Evolutionary conservation across 23 tunicate species (phyloP), one percentile per base, ranked within the genome.

Genomic region (Ciona savignyi): DNA sequence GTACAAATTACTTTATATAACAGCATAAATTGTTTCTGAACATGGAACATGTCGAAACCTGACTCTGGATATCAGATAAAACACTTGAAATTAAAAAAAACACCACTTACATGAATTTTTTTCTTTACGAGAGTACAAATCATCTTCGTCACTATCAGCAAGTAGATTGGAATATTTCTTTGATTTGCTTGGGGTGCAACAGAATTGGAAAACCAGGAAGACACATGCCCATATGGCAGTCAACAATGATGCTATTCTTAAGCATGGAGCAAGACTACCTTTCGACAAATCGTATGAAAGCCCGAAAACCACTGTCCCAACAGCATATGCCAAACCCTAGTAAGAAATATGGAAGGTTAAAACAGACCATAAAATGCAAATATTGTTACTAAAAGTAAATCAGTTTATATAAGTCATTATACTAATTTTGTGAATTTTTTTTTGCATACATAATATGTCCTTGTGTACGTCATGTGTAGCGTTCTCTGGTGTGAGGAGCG

Each of bases 251-350:
- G 64, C 64, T 0, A 75, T 81, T 20, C 83, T 71, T 2, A 89
- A 76, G 33, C 73, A 80, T 0, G 96, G 96, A 19, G 33, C 35
- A 1, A 89, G 77, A 31, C 77, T 71, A 1, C 82, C 81, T 6
- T 79, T 80, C 3, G 87, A 60, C 28, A 70, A 3, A 35, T 89
- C 96, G 72, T 81, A 89, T 24, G 78, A 33, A 23, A 89, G 22
- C 51, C 96, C 96, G 25, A 88, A 78, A 30, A 83, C 25, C 23
- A 89, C 30, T 72, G 89, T 79, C 26, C 96, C 96, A 30, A 83
- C 25, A 3, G 80, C 85, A 62, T 71, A 89, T 3, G 96, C 76
- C 23, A 89, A 27, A 0, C 96, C 96, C 96, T 89, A 76, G 4
- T 32, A 30, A 23, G 15, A 42, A 42, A 42, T 42, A 42, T 15